Evolutionary conservation across 2,797 vertebrate genomes (phyloP), one percentile per base, ranked within the genome.

Genomic region (Antrozous pallidus): DNA sequence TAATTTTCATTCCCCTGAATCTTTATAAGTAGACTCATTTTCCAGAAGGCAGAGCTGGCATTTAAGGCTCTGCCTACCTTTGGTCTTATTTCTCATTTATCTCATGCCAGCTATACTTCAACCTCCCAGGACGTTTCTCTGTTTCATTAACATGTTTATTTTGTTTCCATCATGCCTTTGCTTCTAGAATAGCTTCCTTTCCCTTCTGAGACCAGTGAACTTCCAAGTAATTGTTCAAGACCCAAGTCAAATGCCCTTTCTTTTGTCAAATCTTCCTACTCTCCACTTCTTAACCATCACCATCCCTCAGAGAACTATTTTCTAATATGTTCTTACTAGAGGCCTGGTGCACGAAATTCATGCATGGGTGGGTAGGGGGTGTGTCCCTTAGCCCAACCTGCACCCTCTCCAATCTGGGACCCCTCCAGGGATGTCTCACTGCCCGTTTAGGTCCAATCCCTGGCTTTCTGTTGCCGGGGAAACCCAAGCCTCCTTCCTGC

Each of bases 71-170:
- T 86, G 40, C 45, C n/a, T 83, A 36, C 14, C 18, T 91, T 67
- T 90, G 83, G 33, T 14, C 36, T 95, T 89, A 45, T 79, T 70
- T 80, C 47, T 80, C 69, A 74, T 83, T 94, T 86, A 40, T 65
- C 38, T 13, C 36, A n/a, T 40, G 12, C 38, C 71, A 1, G 20
- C 8, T 90, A 47, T 58, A 84, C 1, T 40, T 12, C 12, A 63
- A 8, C 28, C 67, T 80, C 6, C 11, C 28, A 70, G 45, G 36
- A 88, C 12, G 36, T 75, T 74, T 90, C 16, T 75, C 49, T 63
- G 3, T 78, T 88, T 88, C 54, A 67, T 92, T 90, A 74, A 85
- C 47, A 79, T 65, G 22, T 65, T 82, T 90, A 56, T 88, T 56
- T 79, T 86, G 38, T 79, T 36, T 96, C 58, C 24, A 79, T 71